A percentile compares a stretch with the other conserved stretches of the same genome.
These are phyloP conservation scores for Indri indri DNA, from an alignment of 2,113 vertebrate species.

Conservation along the genomic window DNA sequence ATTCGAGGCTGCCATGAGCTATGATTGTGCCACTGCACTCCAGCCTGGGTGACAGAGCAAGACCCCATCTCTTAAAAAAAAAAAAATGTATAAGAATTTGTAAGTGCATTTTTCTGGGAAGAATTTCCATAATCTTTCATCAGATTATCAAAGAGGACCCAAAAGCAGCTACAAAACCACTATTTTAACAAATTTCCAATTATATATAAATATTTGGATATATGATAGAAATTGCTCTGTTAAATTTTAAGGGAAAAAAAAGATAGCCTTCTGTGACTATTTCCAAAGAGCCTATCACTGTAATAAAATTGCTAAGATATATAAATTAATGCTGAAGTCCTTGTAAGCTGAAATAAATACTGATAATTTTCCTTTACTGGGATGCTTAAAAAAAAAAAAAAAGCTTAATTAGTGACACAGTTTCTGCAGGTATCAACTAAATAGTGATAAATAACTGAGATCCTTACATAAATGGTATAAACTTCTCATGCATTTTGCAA, in stretches of 20 bases:
- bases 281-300: neutral
- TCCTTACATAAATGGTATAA: neutral
- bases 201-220: neutral
- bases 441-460: neutral
- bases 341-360: neutral
- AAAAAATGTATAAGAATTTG: neutral
- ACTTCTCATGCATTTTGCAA: neutral
- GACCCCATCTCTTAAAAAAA: too few species aligned
- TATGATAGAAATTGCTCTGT: neutral
- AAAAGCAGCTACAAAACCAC: neutral
- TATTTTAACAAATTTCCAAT: constrained; percentile 4
- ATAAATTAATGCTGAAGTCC: neutral
- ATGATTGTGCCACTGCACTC: too few species aligned
- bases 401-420: neutral
- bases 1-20: too few species aligned
- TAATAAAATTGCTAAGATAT: neutral
- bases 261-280: neutral
- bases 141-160: neutral
- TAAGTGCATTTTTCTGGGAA: neutral
- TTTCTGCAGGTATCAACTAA: neutral
- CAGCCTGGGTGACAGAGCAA: too few species aligned
- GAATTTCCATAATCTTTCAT: neutral
- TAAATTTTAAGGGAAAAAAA: neutral
- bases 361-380: neutral
- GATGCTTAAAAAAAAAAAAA: neutral